phyloP scores from a whole-genome alignment of 2,888 invertebrate species.

The Drosophila paracracens region DNA sequence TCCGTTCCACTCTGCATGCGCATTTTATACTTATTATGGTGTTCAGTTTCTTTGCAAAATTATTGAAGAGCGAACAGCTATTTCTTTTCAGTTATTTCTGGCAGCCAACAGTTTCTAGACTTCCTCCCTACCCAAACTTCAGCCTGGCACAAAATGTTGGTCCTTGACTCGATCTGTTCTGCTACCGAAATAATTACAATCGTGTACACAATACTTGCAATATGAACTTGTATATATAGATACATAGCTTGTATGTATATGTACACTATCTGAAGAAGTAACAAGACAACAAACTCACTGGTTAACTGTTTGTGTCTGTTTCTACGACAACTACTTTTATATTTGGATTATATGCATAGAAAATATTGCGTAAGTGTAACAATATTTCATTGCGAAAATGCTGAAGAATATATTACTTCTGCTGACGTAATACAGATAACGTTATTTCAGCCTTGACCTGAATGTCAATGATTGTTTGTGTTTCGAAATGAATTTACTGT shows the following conservation, averaged over 20 bases:
- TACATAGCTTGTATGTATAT: neutral
- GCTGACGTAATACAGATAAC: neutral
- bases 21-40: conserved; percentile 57
- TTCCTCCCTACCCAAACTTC: conserved; percentile 5
- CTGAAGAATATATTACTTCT: neutral
- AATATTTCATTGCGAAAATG: conserved; percentile 4
- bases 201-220: conserved; percentile 8
- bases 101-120: conserved; percentile 31
- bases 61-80: conserved; percentile 66
- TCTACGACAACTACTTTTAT: conserved; percentile 10
- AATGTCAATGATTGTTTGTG: neutral
- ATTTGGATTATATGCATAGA: conserved; percentile 7
- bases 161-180: conserved; percentile 14
- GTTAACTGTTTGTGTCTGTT: conserved; percentile 10
- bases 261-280: neutral
- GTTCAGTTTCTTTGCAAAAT: conserved; percentile 40
- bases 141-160: conserved; percentile 9
- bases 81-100: conserved; percentile 50
- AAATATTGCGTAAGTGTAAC: neutral
- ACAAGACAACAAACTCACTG: neutral
- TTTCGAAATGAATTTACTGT: neutral
- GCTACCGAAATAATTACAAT: conserved; percentile 25
- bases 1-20: conserved; percentile 60
- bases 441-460: neutral
- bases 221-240: neutral